These are phyloP conservation scores for Epinephelus malabaricus DNA, from an alignment of 2,797 vertebrate species.

Conservation along the genomic window DNA sequence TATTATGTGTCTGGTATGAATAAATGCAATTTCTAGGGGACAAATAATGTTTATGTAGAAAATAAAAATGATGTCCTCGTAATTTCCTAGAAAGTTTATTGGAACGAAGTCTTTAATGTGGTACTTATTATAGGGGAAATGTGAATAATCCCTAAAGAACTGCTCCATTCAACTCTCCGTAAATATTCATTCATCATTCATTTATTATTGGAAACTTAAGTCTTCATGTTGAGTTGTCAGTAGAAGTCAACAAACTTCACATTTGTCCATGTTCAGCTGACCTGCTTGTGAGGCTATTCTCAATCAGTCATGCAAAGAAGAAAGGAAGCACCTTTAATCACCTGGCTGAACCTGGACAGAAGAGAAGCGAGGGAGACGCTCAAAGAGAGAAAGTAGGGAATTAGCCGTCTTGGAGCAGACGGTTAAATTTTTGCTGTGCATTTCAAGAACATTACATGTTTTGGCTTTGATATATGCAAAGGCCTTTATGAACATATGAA, in stretches of 20 bases:
- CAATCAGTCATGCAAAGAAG: slow-evolving; percentile 27
- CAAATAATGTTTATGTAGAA: too few species aligned
- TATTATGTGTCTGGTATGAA: too few species aligned
- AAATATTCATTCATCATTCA: too few species aligned
- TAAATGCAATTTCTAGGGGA: too few species aligned
- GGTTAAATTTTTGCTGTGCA: slow-evolving; percentile 18
- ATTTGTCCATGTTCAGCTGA: slow-evolving; percentile 1
- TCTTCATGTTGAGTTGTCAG: too few species aligned
- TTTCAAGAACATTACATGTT: slow-evolving; percentile 54
- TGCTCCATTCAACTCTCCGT: too few species aligned
- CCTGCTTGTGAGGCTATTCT: slow-evolving; percentile 5
- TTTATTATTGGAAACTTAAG: too few species aligned
- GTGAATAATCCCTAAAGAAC: too few species aligned
- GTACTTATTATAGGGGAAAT: too few species aligned
- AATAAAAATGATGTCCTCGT: too few species aligned
- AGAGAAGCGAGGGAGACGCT: neutral
- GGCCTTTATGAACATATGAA: slow-evolving; percentile 57
- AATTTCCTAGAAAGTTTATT: too few species aligned
- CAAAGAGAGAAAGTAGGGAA: slow-evolving; percentile 43
- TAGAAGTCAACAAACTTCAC: neutral
- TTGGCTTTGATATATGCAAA: slow-evolving; percentile 58
- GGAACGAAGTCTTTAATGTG: too few species aligned
- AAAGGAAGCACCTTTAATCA: slow-evolving; percentile 33
- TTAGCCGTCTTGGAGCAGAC: slow-evolving; percentile 47
- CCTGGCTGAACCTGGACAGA: slow-evolving; percentile 47